Evolutionary conservation across 2,113 vertebrate genomes (phyloP).

Genomic region (Mesocricetus auratus): DNA sequence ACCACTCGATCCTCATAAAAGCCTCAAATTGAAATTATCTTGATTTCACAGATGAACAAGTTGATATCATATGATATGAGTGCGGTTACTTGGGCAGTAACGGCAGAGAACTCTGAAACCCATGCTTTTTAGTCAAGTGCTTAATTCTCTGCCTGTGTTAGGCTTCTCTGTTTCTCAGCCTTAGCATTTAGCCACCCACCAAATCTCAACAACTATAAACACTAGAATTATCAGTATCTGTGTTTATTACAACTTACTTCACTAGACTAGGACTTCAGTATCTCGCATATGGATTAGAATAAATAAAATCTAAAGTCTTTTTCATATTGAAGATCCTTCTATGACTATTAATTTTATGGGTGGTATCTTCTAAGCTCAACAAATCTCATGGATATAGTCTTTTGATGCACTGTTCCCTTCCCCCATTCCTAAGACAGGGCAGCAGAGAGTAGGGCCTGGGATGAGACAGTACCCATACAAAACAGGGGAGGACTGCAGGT

Average conservation of each 20-base stretch:
- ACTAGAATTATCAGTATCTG: neutral
- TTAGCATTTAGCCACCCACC: neutral
- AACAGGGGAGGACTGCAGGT: neutral
- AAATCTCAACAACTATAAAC: neutral
- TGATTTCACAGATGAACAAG: constrained; percentile 22
- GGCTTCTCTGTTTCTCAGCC: neutral
- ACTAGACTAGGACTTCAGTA: neutral
- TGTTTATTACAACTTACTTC: neutral
- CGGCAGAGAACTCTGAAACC: neutral
- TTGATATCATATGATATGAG: neutral
- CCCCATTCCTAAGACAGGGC: neutral
- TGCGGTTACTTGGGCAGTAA: neutral
- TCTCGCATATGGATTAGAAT: neutral
- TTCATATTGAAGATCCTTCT: constrained; percentile 10
- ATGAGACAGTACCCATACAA: neutral
- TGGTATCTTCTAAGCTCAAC: neutral
- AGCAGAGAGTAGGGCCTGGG: neutral
- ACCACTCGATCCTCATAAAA: neutral
- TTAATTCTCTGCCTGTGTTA: neutral
- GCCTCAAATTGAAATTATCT: neutral
- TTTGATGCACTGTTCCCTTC: neutral
- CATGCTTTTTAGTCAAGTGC: neutral
- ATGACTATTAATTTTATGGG: neutral
- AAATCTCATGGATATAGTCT: neutral
- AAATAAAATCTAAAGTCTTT: neutral